Evolutionary conservation across 2,888 invertebrate genomes (phyloP), one percentile per base, ranked within the genome.

Genomic region (Amphipyra berbera): DNA sequence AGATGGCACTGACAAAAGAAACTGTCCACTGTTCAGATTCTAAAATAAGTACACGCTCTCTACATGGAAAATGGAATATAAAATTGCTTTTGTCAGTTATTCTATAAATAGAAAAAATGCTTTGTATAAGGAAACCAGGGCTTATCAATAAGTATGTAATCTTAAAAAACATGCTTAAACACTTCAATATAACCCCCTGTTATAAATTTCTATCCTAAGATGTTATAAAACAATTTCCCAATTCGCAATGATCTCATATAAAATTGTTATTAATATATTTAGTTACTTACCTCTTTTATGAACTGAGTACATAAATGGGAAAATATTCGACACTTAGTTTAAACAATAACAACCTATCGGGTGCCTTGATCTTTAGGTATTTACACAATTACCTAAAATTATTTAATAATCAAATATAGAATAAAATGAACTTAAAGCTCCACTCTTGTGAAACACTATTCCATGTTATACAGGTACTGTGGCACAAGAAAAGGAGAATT

Each of bases 331-430:
- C 83, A 83, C 83, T 84, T 84, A 88, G 66, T 82, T 81, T 81
- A 85, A 87, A 85, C 79, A 79, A 85, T 84, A 86, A 85, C 67
- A 67, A 75, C 75, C 68, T 75, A 71, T 78, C 71, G 79, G 87
- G 87, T 85, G 87, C 85, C 86, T 88, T 86, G 85, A 85, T 88
- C 78, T 86, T 87, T 88, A 91, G 89, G 90, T 92, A 90, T 90
- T 86, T 90, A 90, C 88, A 90, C 68, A 81, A 83, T 88, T 85
- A 90, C 88, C 91, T 88, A 90, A 88, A 85, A 84, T 77, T 82
- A 83, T 79, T 78, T 68, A 44, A 70, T 53, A 73, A 68, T 73
- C 64, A 66, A 72, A 61, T 66, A 68, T 59, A 72, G 37, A 67
- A 62, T 58, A 76, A 75, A 81, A 86, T 82, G 79, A 79, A 85